Evolutionary conservation across 2,797 vertebrate genomes (phyloP).

Genomic region (Varecia variegata): DNA sequence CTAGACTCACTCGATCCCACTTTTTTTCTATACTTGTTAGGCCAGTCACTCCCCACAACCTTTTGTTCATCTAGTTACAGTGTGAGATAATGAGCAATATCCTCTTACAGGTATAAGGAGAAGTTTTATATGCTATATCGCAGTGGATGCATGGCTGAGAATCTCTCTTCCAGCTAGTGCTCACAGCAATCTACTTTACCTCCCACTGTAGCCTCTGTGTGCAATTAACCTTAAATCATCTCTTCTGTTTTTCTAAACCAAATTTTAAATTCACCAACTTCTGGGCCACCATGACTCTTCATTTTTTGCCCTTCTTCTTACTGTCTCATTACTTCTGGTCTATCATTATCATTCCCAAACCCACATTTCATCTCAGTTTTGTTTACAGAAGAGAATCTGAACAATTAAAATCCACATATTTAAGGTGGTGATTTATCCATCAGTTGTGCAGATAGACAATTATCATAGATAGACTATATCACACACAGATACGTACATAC

Average conservation of each 20-base stretch:
- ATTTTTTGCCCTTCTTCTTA: not conserved
- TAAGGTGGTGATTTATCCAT: not conserved
- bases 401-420: not conserved
- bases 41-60: not conserved
- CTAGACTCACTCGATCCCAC: not conserved
- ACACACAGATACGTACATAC: not conserved
- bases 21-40: not conserved
- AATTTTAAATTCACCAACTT: not conserved
- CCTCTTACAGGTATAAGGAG: not conserved
- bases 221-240: not conserved
- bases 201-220: not conserved
- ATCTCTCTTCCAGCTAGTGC: not conserved
- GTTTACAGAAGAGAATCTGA: not conserved
- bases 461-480: not conserved
- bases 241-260: not conserved
- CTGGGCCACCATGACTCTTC: not conserved
- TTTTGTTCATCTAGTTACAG: not conserved
- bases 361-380: not conserved
- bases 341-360: not conserved
- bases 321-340: not conserved
- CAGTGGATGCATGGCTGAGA: not conserved
- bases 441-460: not conserved
- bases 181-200: too few relatives aligned
- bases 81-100: not conserved
- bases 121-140: not conserved